phyloP scores from a whole-genome alignment of 2,797 vertebrate species.

The Falco naumanni region DNA sequence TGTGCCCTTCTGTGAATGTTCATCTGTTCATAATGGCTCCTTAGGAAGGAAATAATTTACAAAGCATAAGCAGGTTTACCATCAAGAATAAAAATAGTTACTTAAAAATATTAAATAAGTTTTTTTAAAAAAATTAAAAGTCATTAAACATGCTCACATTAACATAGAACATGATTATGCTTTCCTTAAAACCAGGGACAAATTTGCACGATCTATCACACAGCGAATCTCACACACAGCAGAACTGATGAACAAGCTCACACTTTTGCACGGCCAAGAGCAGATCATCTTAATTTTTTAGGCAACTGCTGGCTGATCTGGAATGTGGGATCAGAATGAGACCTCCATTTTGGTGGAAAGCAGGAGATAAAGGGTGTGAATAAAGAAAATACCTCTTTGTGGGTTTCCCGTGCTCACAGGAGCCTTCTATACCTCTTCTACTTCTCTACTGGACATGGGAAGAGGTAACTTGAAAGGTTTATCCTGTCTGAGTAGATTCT shows the following conservation, averaged over 20 bases:
- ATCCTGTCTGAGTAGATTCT: background rate
- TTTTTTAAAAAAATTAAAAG: background rate
- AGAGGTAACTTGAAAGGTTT: background rate
- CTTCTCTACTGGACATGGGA: background rate
- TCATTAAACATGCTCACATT: background rate
- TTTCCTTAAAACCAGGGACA: background rate
- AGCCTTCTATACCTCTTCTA: background rate
- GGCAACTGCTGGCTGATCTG: background rate
- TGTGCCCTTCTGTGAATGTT: background rate
- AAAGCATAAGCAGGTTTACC: background rate
- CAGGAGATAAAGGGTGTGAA: background rate
- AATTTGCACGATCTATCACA: background rate
- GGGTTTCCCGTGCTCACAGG: background rate
- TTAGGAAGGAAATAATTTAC: background rate
- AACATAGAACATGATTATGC: background rate
- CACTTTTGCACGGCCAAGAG: background rate
- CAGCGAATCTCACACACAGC: background rate
- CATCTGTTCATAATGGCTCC: background rate
- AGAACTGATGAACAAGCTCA: background rate
- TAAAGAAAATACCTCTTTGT: background rate
- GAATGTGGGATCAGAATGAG: accelerated
- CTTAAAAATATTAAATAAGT: background rate
- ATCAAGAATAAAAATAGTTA: background rate
- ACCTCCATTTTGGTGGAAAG: background rate
- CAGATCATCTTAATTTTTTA: background rate